Conservation (phyloP, 64 coral and sea anemone genomes). For the Acropora yongei region DNA sequence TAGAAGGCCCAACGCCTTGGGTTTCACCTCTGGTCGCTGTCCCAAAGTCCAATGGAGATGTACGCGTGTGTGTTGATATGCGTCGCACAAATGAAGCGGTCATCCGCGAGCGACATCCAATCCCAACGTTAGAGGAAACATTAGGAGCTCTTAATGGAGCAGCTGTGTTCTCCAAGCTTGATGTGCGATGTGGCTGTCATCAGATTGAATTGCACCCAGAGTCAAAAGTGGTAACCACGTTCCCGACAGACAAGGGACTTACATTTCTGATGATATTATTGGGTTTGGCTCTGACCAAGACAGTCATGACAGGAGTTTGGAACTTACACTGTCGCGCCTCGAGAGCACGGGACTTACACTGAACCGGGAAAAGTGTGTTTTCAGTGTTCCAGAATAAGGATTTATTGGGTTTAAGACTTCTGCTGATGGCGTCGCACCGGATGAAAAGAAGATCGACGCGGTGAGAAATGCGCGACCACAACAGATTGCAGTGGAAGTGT, state of each 20-base stretch:
- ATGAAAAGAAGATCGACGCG: conserved; percentile 39
- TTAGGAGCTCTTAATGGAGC: conserved; percentile 5
- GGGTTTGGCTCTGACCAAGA: neutral
- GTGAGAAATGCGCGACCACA: conserved; percentile 37
- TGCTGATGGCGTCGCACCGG: conserved; percentile 50
- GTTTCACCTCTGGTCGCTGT: conserved; percentile 12
- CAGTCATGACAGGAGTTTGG: neutral
- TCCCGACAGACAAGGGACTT: conserved; percentile 33
- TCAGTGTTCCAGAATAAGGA: conserved; percentile 45
- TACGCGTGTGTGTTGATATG: conserved; percentile 19
- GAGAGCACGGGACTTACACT: conserved; percentile 4
- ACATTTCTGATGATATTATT: conserved; percentile 36
- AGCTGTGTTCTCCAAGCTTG: conserved; percentile 35
- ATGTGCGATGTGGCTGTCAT: neutral
- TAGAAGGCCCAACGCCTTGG: conserved; percentile 27
- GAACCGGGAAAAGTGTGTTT: conserved; percentile 21
- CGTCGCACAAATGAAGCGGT: neutral
- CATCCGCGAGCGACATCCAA: conserved; percentile 5
- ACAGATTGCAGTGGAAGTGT: conserved; percentile 38
- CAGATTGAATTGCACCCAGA: conserved; percentile 31
- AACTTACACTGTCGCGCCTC: neutral
- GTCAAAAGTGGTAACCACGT: conserved; percentile 6
- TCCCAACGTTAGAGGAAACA: conserved; percentile 39
- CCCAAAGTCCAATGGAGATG: neutral
- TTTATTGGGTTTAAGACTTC: conserved; percentile 38